Conservation (phyloP, 1,140 invertebrate genomes). For the Trichonephila clavata region DNA sequence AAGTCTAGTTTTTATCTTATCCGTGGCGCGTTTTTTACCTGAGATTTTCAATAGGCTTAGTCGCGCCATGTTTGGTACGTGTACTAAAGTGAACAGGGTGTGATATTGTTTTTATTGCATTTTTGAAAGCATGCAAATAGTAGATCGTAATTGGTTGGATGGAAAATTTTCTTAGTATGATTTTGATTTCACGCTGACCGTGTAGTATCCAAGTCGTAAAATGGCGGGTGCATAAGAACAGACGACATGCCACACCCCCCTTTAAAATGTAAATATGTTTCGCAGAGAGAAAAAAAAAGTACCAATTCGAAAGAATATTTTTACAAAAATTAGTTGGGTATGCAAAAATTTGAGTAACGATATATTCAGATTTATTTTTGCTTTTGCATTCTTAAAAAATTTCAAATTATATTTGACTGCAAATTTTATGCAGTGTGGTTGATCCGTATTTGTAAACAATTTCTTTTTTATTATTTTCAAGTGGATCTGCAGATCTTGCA, state of each 20-base stretch:
- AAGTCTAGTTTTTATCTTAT: conserved; percentile 26
- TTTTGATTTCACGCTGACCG: background rate
- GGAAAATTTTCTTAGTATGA: background rate
- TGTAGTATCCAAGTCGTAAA: background rate
- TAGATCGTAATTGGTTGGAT: background rate
- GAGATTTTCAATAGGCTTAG: conserved; percentile 68
- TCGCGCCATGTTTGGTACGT: conserved; percentile 72
- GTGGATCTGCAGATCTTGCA: too few relatives aligned
- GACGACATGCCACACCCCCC: conserved; percentile 63
- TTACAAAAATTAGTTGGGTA: background rate
- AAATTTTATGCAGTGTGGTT: background rate
- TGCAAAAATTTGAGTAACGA: background rate
- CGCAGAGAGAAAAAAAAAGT: conserved; percentile 1
- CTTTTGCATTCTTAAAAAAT: background rate
- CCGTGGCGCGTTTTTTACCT: conserved; percentile 66
- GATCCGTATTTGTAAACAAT: background rate
- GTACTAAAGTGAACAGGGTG: conserved; percentile 50
- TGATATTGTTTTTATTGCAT: conserved; percentile 21
- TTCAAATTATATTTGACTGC: background rate
- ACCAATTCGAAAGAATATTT: background rate
- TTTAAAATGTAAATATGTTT: conserved; percentile 64
- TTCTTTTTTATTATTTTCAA: too few relatives aligned
- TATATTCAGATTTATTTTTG: background rate
- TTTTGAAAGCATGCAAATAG: background rate
- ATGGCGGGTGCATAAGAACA: conserved; percentile 25